Percentiles rank a stretch among this genome's conserved stretches.
Conservation (phyloP, 2,797 vertebrate species). For the Gobio occitaniae region DNA sequence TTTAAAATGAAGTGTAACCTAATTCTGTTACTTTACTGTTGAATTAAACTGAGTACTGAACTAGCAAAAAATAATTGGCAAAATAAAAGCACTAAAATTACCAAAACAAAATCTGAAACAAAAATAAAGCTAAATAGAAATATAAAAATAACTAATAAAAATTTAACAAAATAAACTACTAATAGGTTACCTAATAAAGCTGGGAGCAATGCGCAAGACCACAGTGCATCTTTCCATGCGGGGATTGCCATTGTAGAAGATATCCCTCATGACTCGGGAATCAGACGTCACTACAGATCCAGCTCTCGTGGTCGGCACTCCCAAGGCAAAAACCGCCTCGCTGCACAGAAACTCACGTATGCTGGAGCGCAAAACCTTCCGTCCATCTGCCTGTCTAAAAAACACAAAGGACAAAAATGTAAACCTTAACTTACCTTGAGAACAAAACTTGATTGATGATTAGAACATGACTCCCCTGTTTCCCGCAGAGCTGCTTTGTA, state of each 20-base stretch:
- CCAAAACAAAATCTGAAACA: neutral
- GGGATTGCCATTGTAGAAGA: conserved; percentile 89
- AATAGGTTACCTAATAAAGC: conserved; percentile 87
- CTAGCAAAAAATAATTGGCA: neutral
- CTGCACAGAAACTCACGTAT: conserved; percentile 97
- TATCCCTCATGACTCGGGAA: conserved; percentile 85
- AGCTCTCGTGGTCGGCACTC: conserved; percentile 91
- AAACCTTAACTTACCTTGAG: neutral
- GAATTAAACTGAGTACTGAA: neutral
- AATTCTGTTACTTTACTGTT: too few species aligned
- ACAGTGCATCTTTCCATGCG: conserved; percentile 88
- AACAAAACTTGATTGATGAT: neutral
- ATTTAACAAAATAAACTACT: neutral
- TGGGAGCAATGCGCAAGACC: conserved; percentile 92
- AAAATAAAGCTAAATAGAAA: neutral
- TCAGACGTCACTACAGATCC: conserved; percentile 90
- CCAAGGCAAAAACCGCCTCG: conserved; percentile 92
- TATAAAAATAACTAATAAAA: neutral
- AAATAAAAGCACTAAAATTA: neutral
- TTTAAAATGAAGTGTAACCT: neutral
- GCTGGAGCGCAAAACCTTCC: conserved; percentile 96
- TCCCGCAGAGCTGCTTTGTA: neutral
- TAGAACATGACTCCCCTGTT: neutral
- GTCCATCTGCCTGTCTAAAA: conserved; percentile 90
- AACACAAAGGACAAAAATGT: rapidly evolving